Evolutionary conservation across 2,888 invertebrate genomes (phyloP), one percentile per base, ranked within the genome.

Genomic region (Nezara viridula): DNA sequence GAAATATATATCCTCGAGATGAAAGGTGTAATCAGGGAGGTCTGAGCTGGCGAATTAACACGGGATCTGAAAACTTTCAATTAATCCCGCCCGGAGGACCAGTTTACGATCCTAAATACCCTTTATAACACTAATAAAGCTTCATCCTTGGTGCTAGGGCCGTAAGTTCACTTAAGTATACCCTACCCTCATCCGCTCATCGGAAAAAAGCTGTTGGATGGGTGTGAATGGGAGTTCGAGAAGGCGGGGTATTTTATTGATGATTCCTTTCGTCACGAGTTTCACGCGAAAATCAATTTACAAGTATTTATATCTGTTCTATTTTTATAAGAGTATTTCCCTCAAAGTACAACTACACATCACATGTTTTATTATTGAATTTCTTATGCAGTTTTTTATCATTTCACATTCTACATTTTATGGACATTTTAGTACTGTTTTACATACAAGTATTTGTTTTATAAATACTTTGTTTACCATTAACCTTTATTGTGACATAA

Each of bases 1-100:
- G 81, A 81, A 81, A 81, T 81, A 81, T 81, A 81, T n/a, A n/a
- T n/a, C 40, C n/a, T 37, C n/a, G 44, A n/a, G 81, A 44, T 73
- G 66, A 73, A 73, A 73, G 66, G 37, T 81, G 44, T 81, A 81
- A 81, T 81, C 44, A 81, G 81, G 44, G n/a, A 47, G 44, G 81
- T 47, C 44, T 81, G 4, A 81, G 81, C 24, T 81, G 81, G 81
- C 81, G 81, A 81, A 81, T 81, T 81, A 81, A 37, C 24, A 24
- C 12, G 1, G 81, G 10, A 81, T 81, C 81, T 44, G n/a, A 81
- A 47, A 81, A 81, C 81, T 81, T 81, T 81, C 81, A 81, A 81
- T 81, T 81, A 77, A 81, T 40, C n/a, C 44, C 37, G 5, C 21
- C 9, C 44, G 21, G 40, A 44, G 14, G 44, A 47, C 24, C 44